Base-by-base conservation (phyloP, 1,140 invertebrate genomes). In the Lepeophtheirus salmonis region DNA sequence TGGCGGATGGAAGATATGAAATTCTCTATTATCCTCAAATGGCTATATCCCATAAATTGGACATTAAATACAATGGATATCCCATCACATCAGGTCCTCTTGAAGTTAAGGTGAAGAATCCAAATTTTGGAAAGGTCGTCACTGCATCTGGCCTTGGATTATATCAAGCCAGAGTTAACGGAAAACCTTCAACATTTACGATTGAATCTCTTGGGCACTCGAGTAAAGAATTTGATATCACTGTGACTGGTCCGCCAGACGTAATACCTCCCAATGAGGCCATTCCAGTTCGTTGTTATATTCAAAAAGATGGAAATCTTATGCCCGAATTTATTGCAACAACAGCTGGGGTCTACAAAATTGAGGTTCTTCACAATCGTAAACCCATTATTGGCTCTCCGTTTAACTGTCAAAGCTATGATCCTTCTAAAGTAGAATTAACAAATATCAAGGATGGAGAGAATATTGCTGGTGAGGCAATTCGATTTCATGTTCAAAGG, bases 321-420 rank as follows among this genome's bases (percentile, higher is more conserved):
- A 78, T 92, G 67, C 89, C 88, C 0, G 89, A 96, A 71, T 95
- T 87, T 68, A 89, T 83, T 10, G 86, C 91, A 12, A 81, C 82
- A 65, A 56, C 67, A 55, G 68, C 68, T 54, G 73, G 71, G 64
- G 22, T 76, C 2, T 83, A 86, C 67, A 80, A 79, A 65, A 81
- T 88, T 63, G 83, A 97, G 70, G 90, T 97, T 1, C 75, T 92
- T 13, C 91, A 92, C 70, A 82, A 86, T 63, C 86, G 89, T 0
- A 87, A 90, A 68, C 81, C 85, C 16, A 79, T 98, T 17, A 77
- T 82, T n/a, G 91, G 92, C 17, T 96, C 90, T 64, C 95, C 95
- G 16, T 98, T 91, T 72, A 84, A 80, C 61, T 95, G 92, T 67
- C 88, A 97, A 71, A 86, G 90, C 0, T 95, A 89, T 69, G 91